phyloP scores from a whole-genome alignment of 1,140 invertebrate genomes.

The Paramacrobiotus metropolitanus region DNA sequence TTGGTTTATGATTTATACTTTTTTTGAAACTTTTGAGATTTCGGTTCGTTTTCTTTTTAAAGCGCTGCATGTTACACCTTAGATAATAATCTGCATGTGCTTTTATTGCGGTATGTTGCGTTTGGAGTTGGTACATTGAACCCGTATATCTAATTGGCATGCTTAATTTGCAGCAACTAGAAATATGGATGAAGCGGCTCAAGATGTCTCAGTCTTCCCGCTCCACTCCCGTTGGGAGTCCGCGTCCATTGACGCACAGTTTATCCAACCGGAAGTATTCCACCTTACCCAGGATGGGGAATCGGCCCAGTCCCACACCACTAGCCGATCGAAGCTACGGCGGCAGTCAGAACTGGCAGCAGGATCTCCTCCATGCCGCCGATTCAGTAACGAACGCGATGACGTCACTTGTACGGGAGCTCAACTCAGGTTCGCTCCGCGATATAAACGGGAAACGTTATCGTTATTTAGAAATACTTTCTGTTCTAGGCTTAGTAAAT shows the following conservation, averaged over 20 bases:
- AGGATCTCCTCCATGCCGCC: conserved; percentile 61
- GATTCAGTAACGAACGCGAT: conserved; percentile 88
- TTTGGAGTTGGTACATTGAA: too few relatives aligned
- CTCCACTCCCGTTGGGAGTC: conserved; percentile 70
- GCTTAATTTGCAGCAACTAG: conserved; percentile 4
- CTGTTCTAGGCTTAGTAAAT: too few relatives aligned
- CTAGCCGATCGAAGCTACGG: conserved; percentile 12
- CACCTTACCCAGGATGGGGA: conserved; percentile 6
- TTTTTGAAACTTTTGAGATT: too few relatives aligned
- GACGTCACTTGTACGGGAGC: conserved; percentile 75
- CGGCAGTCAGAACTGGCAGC: conserved; percentile 19
- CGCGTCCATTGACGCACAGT: conserved; percentile 24
- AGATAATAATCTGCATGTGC: too few relatives aligned
- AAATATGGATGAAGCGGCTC: conserved; percentile 11
- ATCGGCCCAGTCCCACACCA: conserved; percentile 14
- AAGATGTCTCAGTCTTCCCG: conserved; percentile 34
- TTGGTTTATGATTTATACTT: too few relatives aligned
- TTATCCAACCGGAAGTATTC: not conserved
- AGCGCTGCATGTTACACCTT: too few relatives aligned
- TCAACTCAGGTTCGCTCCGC: conserved; percentile 77
- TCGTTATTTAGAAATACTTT: too few relatives aligned
- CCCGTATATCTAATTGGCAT: too few relatives aligned
- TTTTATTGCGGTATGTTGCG: too few relatives aligned
- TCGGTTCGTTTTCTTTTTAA: too few relatives aligned
- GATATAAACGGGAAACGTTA: too few relatives aligned